Percentiles rank a stretch among this genome's conserved stretches.
Evolutionary conservation across 2,888 invertebrate genomes (phyloP).

Genomic region (Orthonevra nobilis): DNA sequence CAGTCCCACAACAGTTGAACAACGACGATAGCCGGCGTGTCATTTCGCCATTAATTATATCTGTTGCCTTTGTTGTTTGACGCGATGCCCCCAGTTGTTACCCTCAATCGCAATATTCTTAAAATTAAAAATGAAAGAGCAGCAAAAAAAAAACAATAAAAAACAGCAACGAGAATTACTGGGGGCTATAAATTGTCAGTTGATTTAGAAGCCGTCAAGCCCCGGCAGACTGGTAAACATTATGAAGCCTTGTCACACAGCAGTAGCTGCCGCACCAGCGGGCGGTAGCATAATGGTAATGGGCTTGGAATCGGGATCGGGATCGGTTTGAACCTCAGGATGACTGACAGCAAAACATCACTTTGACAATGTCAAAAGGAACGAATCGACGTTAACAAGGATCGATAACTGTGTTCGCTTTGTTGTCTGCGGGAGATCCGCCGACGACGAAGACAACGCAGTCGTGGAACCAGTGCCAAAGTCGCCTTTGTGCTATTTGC

Average conservation of each 20-base stretch:
- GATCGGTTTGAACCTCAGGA: conserved; percentile 48
- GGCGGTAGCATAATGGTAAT: conserved; percentile 57
- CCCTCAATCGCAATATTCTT: conserved; percentile 42
- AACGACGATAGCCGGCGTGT: conserved; percentile 23
- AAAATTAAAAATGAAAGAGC: no score
- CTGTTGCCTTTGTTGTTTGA: conserved; percentile 45
- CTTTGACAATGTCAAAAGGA: conserved; percentile 66
- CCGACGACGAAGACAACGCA: conserved; percentile 23
- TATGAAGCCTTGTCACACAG: conserved; percentile 34
- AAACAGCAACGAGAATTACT: conserved; percentile 24
- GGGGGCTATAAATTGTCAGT: conserved; percentile 55
- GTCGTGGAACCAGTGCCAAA: conserved; percentile 18
- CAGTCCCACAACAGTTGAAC: conserved; percentile 6
- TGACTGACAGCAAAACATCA: conserved; percentile 68
- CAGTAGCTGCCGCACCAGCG: conserved; percentile 43
- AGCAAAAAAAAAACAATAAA: conserved; percentile 15
- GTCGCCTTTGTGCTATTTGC: conserved; percentile 45
- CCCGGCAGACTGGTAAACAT: conserved; percentile 28
- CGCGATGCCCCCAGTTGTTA: conserved; percentile 20
- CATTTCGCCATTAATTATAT: conserved; percentile 49
- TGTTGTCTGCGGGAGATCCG: conserved; percentile 34
- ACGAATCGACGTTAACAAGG: conserved; percentile 65
- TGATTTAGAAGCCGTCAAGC: conserved; percentile 63
- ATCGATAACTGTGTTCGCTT: conserved; percentile 54
- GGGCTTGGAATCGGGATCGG: conserved; percentile 40